phyloP scores from a whole-genome alignment of 2,113 vertebrate genomes.

The Procavia capensis region DNA sequence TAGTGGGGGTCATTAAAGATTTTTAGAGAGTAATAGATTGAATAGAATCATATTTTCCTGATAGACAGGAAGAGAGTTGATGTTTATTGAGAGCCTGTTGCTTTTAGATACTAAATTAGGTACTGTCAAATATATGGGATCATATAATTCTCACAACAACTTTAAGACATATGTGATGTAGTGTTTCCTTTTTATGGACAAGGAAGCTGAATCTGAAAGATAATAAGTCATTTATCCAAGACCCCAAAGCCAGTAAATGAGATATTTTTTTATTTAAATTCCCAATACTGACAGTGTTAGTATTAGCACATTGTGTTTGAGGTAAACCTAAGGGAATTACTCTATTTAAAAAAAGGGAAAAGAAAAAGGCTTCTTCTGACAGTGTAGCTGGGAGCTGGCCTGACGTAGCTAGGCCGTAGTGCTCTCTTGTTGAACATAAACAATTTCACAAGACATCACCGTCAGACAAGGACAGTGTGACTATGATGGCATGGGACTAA shows the following conservation, averaged over 20 bases:
- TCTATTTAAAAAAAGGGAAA: neutral
- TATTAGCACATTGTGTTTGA: neutral
- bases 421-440: neutral
- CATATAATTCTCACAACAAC: conserved; percentile 32
- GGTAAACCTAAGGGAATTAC: neutral
- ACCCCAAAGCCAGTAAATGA: neutral
- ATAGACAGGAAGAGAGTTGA: neutral
- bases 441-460: neutral
- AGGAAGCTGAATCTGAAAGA: conserved; percentile 22
- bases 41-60: neutral
- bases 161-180: neutral
- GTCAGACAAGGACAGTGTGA: neutral
- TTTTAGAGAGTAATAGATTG: neutral
- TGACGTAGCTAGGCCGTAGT: accelerated
- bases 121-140: neutral
- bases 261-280: conserved; percentile 27
- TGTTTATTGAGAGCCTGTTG: neutral
- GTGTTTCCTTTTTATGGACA: neutral
- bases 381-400: neutral
- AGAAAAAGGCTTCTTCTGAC: neutral
- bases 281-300: neutral
- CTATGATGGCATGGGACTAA: neutral
- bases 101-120: neutral
- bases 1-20: neutral
- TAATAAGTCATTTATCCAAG: neutral